Percentiles rank a stretch among this genome's conserved stretches.
These are phyloP conservation scores for Channa argus DNA, from an alignment of 2,113 vertebrate genomes.

Conservation along the genomic window DNA sequence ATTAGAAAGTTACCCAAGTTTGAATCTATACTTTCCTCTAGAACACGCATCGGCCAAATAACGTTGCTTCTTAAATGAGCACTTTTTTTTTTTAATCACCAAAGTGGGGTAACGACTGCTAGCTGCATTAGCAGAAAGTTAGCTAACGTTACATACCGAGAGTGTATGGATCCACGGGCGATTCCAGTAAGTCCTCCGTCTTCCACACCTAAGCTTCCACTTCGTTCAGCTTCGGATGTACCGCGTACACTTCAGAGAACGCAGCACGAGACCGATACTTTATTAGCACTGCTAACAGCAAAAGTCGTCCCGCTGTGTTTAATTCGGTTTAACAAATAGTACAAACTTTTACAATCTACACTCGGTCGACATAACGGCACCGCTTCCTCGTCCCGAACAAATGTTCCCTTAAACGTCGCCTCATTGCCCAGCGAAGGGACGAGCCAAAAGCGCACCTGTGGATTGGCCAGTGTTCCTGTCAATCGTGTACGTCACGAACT, in stretches of 20 bases:
- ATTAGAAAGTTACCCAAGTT: conserved; percentile 1
- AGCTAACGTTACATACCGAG: conserved; percentile 34
- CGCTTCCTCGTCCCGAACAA: conserved; percentile 65
- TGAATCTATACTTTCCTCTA: not conserved
- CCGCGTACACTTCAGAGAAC: not conserved
- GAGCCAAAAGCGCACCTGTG: conserved; percentile 8
- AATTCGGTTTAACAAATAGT: conserved; percentile 49
- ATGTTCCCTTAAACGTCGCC: conserved; percentile 51
- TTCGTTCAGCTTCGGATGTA: conserved; percentile 29
- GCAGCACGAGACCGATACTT: not conserved
- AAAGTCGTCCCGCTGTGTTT: conserved; percentile 1
- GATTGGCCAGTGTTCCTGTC: conserved; percentile 58
- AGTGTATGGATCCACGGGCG: conserved; percentile 48
- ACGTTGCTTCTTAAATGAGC: rapidly evolving
- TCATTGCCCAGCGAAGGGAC: conserved; percentile 37
- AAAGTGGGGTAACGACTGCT: no score
- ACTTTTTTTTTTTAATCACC: not conserved
- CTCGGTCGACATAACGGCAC: conserved; percentile 54
- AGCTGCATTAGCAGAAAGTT: no score
- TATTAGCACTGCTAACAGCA: not conserved
- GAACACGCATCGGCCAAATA: rapidly evolving
- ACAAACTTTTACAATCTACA: conserved; percentile 43
- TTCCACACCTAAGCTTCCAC: conserved; percentile 32
- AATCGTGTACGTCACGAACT: conserved; percentile 40
- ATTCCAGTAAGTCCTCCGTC: conserved; percentile 44